Evolutionary conservation across 2,888 invertebrate genomes (phyloP), one percentile per base, ranked within the genome.

Genomic region (Lithophane socia): DNA sequence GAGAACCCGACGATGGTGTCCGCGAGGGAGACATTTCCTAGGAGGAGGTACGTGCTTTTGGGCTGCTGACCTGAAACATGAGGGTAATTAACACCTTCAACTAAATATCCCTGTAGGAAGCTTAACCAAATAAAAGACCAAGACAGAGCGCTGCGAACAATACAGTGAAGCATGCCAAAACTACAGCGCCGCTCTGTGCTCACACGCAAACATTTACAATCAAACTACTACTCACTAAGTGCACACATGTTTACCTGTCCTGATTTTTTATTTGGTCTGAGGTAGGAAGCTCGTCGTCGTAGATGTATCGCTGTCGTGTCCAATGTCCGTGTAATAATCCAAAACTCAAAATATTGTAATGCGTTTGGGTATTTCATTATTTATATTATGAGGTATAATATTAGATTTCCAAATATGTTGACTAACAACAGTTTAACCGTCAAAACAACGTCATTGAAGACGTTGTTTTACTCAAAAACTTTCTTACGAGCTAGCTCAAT

Each of bases 21-120:
- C 0, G 97, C 97, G 78, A 98, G 93, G 0, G 97, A 97, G 2
- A 98, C 97, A 91, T 98, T 98, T 2, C 98, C 98, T 5, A 98
- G 95, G 71, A 98, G 96, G 66, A 98, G 94, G 90, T 98, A 98
- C 0, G 97, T 97, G 78, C 97, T 97, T 87, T 97, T 97, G 12
- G 97, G 97, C 88, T 97, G 97, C 87, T 97, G 97, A 82, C 97
- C 97, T 97, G 90, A 56, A 94, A 87, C 37, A 67, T 21, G 66
- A 61, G 10, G n/a, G 3, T 29, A 9, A 29, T 58, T 42, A 47
- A 37, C 5, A 47, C 10, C 5, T 65, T n/a, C n/a, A 44, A 64
- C 4, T 49, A 75, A 42, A 60, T 52, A 0, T 24, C 4, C 9
- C 56, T 18, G 18, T 12, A n/a, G 8, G 2, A 58, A 24, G 9